Evolutionary conservation across 2,113 vertebrate species (phyloP), one percentile per base, ranked within the genome.

Genomic region (Aspiorhynchus laticeps): DNA sequence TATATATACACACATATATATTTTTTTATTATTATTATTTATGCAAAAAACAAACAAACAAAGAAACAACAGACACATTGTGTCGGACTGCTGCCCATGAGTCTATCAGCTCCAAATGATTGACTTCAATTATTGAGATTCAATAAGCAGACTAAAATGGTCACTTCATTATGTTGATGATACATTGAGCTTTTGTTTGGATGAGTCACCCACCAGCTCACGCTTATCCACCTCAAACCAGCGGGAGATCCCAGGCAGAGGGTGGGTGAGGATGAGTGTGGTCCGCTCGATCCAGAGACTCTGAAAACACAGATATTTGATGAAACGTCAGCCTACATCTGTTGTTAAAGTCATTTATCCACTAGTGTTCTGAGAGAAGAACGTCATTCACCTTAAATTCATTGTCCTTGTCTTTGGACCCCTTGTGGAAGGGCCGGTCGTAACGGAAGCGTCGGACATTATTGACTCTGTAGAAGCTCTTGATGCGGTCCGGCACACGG

Each of bases 181-280:
- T 36, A 38, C 36, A 38, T 21, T 71, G 17, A 21, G 31, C 4
- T 21, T 71, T 38, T 0, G 15, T 51, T 80, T 59, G 33, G 31
- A 59, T 9, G 46, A 59, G 53, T 33, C 9, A 89, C 94, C 96
- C 94, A 99, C 98, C 97, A 99, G 94, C 90, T 99, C 98, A 92
- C 97, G 95, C 92, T 97, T 97, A 51, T 99, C 98, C 90, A 99
- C 98, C 93, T 99, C 97, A 87, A 99, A 99, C 98, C 98, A 99
- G 61, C 97, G 96, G 9, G 98, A 99, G 81, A 99, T 99, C 28
- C 98, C 98, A 0, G 98, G 98, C 90, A 99, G 93, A 82, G 97
- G 97, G 92, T 98, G 97, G 59, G 97, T 97, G 90, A 99, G 94
- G 88, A 96, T 97, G 91, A 99, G 95, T 1, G 98, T 99, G 63